Percentiles rank a stretch among this genome's conserved stretches.
Conservation (phyloP, 2,888 invertebrate genomes). For the Rhingia campestris region DNA sequence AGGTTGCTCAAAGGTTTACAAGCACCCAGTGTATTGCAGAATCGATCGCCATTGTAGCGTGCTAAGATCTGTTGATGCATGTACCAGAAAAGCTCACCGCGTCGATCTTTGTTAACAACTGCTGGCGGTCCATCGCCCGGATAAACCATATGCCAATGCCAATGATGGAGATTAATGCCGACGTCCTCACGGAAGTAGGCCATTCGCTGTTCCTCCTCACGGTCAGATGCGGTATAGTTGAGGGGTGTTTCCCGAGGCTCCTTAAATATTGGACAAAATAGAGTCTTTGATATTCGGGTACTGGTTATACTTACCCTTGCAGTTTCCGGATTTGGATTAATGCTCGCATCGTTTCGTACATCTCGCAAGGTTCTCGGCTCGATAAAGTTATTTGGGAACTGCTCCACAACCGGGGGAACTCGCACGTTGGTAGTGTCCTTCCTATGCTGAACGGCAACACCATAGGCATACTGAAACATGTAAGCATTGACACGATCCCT, state of each 20-base stretch:
- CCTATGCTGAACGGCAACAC: constrained; percentile 87
- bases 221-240: constrained; percentile 88
- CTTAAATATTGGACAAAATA: neutral
- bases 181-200: constrained; percentile 92
- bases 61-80: constrained; percentile 85
- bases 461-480: constrained; percentile 89
- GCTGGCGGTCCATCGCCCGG: constrained; percentile 86
- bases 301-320: constrained; percentile 79
- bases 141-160: constrained; percentile 94
- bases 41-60: constrained; percentile 88
- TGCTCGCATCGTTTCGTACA: constrained; percentile 86
- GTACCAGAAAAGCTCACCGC: constrained; percentile 87
- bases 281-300: neutral
- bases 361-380: constrained; percentile 87
- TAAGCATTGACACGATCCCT: constrained; percentile 89
- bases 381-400: constrained; percentile 91
- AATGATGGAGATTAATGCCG: constrained; percentile 92
- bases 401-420: constrained; percentile 87
- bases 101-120: constrained; percentile 87
- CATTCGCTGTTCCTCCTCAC: constrained; percentile 89
- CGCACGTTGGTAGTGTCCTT: constrained; percentile 81
- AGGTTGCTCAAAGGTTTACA: constrained; percentile 85
- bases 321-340: constrained; percentile 82
- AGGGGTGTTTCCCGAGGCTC: constrained; percentile 85
- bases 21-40: constrained; percentile 83